phyloP scores from a whole-genome alignment of 2,113 vertebrate species.

The Chauna torquata region DNA sequence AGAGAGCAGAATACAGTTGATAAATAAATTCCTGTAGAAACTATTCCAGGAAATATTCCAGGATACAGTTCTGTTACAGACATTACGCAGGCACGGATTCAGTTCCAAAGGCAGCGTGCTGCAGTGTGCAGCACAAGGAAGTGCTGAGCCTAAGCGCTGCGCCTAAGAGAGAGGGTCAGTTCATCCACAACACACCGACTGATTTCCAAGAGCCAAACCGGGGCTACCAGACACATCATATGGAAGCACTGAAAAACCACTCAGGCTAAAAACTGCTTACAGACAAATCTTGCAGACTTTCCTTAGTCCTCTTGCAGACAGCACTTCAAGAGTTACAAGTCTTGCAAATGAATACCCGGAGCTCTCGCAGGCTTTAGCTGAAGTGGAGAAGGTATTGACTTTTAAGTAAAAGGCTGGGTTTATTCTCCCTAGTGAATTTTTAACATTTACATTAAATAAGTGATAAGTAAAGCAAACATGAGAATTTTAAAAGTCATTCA shows the following conservation, averaged over 20 bases:
- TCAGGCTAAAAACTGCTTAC: neutral
- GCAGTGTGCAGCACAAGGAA: neutral
- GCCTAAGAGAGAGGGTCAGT: neutral
- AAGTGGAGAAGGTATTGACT: neutral
- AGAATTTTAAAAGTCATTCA: neutral
- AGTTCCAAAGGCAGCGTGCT: neutral
- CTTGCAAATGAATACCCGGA: neutral
- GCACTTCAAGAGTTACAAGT: neutral
- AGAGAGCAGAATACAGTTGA: neutral
- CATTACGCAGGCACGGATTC: neutral
- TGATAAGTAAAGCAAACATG: neutral
- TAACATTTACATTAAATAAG: conserved; percentile 58
- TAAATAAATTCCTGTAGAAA: neutral
- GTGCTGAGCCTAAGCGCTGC: fast-evolving
- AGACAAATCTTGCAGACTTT: neutral
- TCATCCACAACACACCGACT: neutral
- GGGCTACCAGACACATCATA: neutral
- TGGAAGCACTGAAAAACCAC: neutral
- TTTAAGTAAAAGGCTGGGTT: neutral
- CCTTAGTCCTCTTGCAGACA: neutral
- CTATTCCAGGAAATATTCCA: neutral
- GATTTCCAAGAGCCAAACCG: neutral
- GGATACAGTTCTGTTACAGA: neutral
- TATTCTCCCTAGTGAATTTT: neutral
- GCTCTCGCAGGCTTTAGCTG: neutral